Evolutionary conservation across 2,888 invertebrate genomes (phyloP).

Genomic region (Conistra vaccinii): DNA sequence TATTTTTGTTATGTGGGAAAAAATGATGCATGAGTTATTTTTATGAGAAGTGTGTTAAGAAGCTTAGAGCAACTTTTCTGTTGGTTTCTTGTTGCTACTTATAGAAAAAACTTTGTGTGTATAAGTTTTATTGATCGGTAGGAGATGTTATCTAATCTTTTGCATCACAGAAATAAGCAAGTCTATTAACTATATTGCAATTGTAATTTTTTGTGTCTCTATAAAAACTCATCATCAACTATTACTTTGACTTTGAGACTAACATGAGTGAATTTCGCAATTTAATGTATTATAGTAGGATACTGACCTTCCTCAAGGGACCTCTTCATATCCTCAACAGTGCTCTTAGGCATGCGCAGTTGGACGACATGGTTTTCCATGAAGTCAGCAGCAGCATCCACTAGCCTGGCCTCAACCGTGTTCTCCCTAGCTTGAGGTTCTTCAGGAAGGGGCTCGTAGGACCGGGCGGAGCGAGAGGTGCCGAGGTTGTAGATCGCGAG

Average conservation of each 20-base stretch:
- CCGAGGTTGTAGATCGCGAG: constrained; percentile 89
- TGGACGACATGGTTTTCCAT: constrained; percentile 95
- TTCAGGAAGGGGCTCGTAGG: constrained; percentile 92
- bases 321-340: constrained; percentile 94
- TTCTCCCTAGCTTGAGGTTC: constrained; percentile 94
- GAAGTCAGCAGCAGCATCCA: constrained; percentile 94
- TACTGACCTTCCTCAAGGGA: constrained; percentile 95
- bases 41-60: constrained; percentile 47
- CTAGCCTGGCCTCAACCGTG: constrained; percentile 93
- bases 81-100: constrained; percentile 16
- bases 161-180: neutral
- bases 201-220: neutral
- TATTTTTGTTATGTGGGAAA: constrained; percentile 56
- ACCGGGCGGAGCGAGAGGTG: constrained; percentile 90
- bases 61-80: constrained; percentile 36
- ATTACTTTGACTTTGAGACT: neutral
- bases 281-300: too few relatives aligned
- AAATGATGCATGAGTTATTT: constrained; percentile 29
- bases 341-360: constrained; percentile 94
- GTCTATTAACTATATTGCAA: neutral
- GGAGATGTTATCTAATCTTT: neutral
- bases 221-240: neutral
- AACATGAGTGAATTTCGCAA: neutral
- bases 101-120: neutral
- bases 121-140: neutral